Evolutionary conservation across 2,888 invertebrate genomes (phyloP).

Genomic region (Drosophila nr. medialis): DNA sequence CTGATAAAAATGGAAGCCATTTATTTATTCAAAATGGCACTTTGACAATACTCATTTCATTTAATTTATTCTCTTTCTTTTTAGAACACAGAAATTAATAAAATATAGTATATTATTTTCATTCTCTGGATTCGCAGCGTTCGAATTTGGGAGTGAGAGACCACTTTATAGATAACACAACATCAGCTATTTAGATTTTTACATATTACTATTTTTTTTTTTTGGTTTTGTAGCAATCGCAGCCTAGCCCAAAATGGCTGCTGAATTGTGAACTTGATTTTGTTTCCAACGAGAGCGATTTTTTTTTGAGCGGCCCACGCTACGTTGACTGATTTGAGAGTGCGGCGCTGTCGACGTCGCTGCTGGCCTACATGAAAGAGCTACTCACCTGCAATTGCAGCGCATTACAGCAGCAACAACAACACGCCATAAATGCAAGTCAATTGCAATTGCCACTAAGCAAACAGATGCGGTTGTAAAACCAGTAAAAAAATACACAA

Average conservation of each 20-base stretch:
- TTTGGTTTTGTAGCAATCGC: constrained; percentile 7
- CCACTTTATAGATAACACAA: constrained; percentile 40
- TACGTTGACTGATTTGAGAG: constrained; percentile 15
- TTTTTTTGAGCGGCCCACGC: constrained; percentile 52
- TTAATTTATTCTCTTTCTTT: not conserved
- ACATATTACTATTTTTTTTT: not conserved
- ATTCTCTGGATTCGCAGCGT: too few species aligned
- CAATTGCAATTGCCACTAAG: constrained; percentile 41
- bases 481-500: constrained; percentile 60
- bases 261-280: constrained; percentile 38
- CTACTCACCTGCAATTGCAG: constrained; percentile 60
- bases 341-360: constrained; percentile 15
- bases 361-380: constrained; percentile 62
- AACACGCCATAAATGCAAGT: constrained; percentile 46
- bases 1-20: constrained; percentile 39
- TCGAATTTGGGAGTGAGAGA: not conserved
- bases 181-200: constrained; percentile 1
- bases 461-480: constrained; percentile 59
- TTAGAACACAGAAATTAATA: not conserved
- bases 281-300: constrained; percentile 17
- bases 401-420: constrained; percentile 33
- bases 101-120: not conserved
- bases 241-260: constrained; percentile 41
- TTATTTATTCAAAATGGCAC: constrained; percentile 14
- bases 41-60: not conserved